Evolutionary conservation across 2,888 invertebrate genomes (phyloP).

Genomic region (Icerya purchasi): DNA sequence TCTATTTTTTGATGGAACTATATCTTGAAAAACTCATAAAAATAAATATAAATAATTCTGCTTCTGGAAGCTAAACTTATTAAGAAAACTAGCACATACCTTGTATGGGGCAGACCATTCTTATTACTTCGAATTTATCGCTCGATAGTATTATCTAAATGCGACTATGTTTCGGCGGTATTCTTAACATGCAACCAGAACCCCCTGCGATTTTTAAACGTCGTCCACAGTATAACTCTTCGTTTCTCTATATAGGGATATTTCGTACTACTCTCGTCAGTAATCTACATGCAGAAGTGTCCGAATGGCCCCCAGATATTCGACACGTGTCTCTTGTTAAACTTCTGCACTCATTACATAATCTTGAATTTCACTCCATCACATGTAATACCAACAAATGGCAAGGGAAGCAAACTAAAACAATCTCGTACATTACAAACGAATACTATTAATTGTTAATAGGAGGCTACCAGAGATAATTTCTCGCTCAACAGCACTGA

Average conservation of each 20-base stretch:
- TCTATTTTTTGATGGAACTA: too few relatives aligned
- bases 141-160: neutral
- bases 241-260: neutral
- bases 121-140: neutral
- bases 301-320: neutral
- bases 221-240: neutral
- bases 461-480: neutral
- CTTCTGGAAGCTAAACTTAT: too few relatives aligned
- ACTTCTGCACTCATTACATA: neutral
- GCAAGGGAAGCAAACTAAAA: neutral
- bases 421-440: neutral
- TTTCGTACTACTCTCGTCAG: neutral
- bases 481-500: too few relatives aligned
- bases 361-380: neutral
- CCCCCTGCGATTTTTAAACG: neutral
- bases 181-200: neutral
- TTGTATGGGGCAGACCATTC: neutral
- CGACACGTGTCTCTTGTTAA: neutral
- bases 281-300: neutral
- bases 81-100: neutral
- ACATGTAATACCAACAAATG: neutral
- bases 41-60: too few relatives aligned
- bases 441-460: neutral
- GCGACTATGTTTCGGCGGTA: neutral
- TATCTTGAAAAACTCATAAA: too few relatives aligned